A percentile compares a stretch with the other conserved stretches of the same genome.
Evolutionary conservation across 35 echinoderm and acorn worm genomes (phyloP).

Genomic region (Anneissia japonica): DNA sequence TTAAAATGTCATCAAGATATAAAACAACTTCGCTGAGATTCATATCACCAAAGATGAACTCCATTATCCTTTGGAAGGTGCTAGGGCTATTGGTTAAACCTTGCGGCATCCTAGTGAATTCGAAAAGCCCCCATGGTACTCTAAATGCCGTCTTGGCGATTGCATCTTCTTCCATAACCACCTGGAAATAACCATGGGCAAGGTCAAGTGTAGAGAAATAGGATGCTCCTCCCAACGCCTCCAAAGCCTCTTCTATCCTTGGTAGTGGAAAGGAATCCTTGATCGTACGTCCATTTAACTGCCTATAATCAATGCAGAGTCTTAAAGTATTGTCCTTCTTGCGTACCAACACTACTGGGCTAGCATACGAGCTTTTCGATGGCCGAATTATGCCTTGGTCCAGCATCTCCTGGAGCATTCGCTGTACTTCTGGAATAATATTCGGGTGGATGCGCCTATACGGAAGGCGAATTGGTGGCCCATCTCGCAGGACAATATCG

Average conservation of each 20-base stretch:
- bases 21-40: background rate
- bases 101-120: background rate
- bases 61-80: conserved; percentile 26
- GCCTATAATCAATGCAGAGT: conserved; percentile 48
- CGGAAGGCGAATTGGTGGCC: no score
- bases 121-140: background rate
- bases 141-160: background rate
- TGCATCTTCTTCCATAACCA: background rate
- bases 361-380: background rate
- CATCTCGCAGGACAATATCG: no score
- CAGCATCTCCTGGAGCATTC: background rate
- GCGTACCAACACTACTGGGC: conserved; percentile 1
- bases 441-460: no score
- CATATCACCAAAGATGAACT: background rate
- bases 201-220: background rate
- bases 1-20: conserved; percentile 26
- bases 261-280: background rate
- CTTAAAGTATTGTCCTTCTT: conserved; percentile 35
- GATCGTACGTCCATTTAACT: background rate
- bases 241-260: background rate
- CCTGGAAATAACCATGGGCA: conserved; percentile 15
- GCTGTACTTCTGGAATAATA: no score
- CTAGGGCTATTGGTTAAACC: conserved; percentile 13
- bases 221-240: background rate
- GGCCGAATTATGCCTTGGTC: background rate